Percentiles rank a stretch among this genome's conserved stretches.
Conservation (phyloP, 2,797 vertebrate species). For the Microctenopoma lineatum region DNA sequence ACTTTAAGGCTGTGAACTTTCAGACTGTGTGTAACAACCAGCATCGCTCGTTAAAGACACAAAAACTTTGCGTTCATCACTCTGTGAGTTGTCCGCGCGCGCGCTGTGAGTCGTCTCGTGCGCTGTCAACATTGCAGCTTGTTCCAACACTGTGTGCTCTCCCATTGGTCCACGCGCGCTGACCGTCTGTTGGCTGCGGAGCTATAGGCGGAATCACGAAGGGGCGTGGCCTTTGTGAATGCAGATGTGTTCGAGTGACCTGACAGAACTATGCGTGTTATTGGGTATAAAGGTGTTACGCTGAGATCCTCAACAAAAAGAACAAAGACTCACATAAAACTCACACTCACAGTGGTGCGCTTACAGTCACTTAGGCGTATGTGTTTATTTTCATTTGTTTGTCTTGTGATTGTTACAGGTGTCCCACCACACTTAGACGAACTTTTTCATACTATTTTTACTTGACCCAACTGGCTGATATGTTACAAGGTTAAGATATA, state of each 20-base stretch:
- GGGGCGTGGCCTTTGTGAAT: neutral
- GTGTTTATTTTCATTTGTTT: no score
- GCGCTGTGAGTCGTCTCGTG: conserved; percentile 8
- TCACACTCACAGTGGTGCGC: no score
- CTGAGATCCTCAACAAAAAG: no score
- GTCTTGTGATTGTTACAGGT: no score
- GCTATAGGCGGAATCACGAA: conserved; percentile 16
- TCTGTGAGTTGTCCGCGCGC: neutral
- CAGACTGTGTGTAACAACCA: no score
- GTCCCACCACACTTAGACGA: neutral
- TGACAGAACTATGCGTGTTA: no score
- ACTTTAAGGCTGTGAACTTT: no score
- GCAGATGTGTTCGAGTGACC: neutral
- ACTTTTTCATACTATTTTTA: no score
- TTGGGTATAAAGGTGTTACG: no score
- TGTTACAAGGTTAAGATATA: neutral
- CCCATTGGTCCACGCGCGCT: conserved; percentile 34
- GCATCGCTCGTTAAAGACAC: no score
- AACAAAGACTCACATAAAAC: no score
- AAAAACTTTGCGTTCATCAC: neutral
- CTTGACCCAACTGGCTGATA: neutral
- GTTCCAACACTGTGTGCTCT: conserved; percentile 38
- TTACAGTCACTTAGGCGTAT: no score
- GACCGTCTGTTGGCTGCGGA: conserved; percentile 41
- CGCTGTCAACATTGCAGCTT: conserved; percentile 14